Evolutionary conservation across 1,140 invertebrate species (phyloP), one percentile per base, ranked within the genome.

Genomic region (Antheraea mylitta): DNA sequence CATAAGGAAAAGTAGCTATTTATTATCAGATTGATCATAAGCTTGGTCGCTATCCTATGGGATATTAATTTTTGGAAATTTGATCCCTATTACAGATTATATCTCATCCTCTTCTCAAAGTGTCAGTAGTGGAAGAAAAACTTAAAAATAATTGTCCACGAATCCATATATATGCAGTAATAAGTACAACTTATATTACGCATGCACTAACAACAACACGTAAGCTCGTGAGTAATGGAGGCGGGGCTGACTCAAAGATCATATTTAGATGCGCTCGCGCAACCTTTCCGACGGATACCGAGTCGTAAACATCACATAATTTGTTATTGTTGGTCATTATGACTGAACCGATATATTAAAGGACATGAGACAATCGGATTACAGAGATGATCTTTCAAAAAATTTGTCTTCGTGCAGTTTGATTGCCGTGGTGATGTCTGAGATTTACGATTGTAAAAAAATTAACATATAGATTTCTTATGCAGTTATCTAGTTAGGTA

Each of bases 201-300:
- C 64, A 65, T 42, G 64, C 59, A 10, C 2, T 1, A 5, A 61
- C 0, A 61, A 19, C 0, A 61, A 19, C 18, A 48, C 63, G 48
- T 70, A 42, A 65, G 58, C 45, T 16, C 37, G 45, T 68, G 66
- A 69, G 67, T 72, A 72, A 73, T 64, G 63, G 6, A 53, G 45
- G 45, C 11, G 45, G 16, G 45, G 16, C 66, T 78, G 76, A 79
- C 53, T 81, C 78, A 81, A 79, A 76, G 72, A 67, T 70, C 78
- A 42, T 70, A 80, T 74, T 80, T 76, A 80, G 74, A 72, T 70
- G 53, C 61, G 53, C 36, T 48, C 67, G 58, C 45, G 45, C 45
- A 53, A 53, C 45, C 45, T 53, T 53, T 53, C 45, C 16, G 45
- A 53, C 45, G 45, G 45, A 53, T 53, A 53, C 45, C 16, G 45